Evolutionary conservation across 2,113 vertebrate genomes (phyloP).

Genomic region (Barnardius zonarius): DNA sequence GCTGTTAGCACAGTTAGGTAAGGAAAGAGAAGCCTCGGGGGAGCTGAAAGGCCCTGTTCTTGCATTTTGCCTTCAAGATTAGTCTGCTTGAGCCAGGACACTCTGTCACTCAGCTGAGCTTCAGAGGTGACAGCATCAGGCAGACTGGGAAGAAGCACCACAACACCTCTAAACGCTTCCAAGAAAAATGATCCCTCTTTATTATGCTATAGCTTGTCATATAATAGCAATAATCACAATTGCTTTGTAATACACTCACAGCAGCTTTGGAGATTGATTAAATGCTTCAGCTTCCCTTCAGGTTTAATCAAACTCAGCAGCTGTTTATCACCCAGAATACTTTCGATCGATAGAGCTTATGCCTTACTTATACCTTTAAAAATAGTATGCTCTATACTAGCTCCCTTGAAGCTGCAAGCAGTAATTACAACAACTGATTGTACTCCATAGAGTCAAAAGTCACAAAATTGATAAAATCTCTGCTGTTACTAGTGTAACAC

Average conservation of each 20-base stretch:
- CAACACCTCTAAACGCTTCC: neutral
- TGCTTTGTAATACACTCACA: constrained; percentile 52
- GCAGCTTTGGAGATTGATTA: constrained; percentile 69
- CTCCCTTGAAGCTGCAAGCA: constrained; percentile 11
- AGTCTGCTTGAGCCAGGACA: neutral
- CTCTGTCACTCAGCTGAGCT: neutral
- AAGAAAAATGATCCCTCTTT: constrained; percentile 25
- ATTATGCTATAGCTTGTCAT: constrained; percentile 41
- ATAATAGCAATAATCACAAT: constrained; percentile 65
- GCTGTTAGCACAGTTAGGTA: neutral
- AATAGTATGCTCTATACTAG: constrained; percentile 5
- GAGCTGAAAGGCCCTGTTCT: neutral
- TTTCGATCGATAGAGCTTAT: constrained; percentile 72
- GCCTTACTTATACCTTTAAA: constrained; percentile 70
- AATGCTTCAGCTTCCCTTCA: constrained; percentile 55
- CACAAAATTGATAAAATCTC: constrained; percentile 52
- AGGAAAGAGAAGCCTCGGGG: neutral
- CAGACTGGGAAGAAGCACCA: neutral
- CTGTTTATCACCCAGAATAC: constrained; percentile 51
- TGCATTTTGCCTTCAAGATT: neutral
- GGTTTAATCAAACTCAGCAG: constrained; percentile 69
- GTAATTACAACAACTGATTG: constrained; percentile 56
- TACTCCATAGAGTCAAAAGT: neutral
- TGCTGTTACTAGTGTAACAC: neutral
- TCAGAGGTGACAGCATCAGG: neutral